Evolutionary conservation across 1,140 invertebrate genomes (phyloP), one percentile per base, ranked within the genome.

Genomic region (Sinella curviseta): DNA sequence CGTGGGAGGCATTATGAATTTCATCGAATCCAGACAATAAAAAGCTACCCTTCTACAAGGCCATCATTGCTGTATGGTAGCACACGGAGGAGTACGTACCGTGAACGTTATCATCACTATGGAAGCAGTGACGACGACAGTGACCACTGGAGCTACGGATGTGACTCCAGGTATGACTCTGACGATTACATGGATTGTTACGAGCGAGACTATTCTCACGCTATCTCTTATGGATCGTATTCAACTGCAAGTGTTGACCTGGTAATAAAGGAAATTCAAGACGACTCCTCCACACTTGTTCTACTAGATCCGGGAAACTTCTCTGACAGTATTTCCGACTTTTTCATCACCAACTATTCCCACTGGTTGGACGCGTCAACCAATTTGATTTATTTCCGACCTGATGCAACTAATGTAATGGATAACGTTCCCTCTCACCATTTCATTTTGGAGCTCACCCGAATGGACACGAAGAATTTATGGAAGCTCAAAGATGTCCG

Each of bases 1-100:
- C 65, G 31, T 30, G 65, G 65, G n/a, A 70, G 31, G n/a, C 65
- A 70, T 24, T 70, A 70, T 33, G 65, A 70, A 14, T 70, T 70
- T 33, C 12, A 3, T 31, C 1, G 14, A 8, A 16, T 30, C 31
- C 1, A 70, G 4, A 8, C n/a, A n/a, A n/a, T n/a, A n/a, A n/a
- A n/a, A n/a, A n/a, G n/a, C n/a, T n/a, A n/a, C n/a, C n/a, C n/a
- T n/a, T n/a, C n/a, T n/a, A n/a, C n/a, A n/a, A n/a, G n/a, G n/a
- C n/a, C n/a, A n/a, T n/a, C n/a, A n/a, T n/a, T n/a, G n/a, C n/a
- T n/a, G n/a, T n/a, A n/a, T n/a, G n/a, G n/a, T n/a, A n/a, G n/a
- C n/a, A n/a, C n/a, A n/a, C n/a, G n/a, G n/a, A n/a, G n/a, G n/a
- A n/a, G n/a, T n/a, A n/a, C n/a, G n/a, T n/a, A n/a, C n/a, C n/a